Evolutionary conservation across 2,888 invertebrate genomes (phyloP).

Genomic region (Drosophila pseudotalamancana): DNA sequence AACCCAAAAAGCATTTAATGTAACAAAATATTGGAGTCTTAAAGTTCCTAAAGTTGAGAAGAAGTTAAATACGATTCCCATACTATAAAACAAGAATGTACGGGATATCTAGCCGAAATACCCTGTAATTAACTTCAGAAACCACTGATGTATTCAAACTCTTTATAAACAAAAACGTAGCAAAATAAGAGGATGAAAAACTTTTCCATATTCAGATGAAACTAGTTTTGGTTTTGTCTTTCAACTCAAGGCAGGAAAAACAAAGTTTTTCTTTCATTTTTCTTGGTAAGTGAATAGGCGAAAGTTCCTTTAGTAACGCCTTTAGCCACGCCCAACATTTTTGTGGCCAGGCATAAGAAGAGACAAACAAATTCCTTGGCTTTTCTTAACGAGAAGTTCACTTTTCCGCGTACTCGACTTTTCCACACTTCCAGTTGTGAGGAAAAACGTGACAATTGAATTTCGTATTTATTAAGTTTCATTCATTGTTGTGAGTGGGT

Average conservation of each 20-base stretch:
- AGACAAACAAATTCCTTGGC: conserved; percentile 1
- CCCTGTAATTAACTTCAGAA: too few species aligned
- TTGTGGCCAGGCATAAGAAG: not conserved
- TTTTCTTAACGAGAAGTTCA: not conserved
- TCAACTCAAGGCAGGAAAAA: not conserved
- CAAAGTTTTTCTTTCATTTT: not conserved
- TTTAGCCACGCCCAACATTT: not conserved
- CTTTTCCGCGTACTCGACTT: conserved; percentile 19
- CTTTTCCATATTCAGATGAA: not conserved
- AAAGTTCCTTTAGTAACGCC: conserved; percentile 4
- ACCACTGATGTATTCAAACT: not conserved
- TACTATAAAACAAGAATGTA: too few species aligned
- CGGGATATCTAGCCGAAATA: too few species aligned
- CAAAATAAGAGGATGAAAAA: not conserved
- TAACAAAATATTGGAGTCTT: not conserved
- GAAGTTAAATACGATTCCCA: too few species aligned
- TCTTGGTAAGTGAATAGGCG: conserved; percentile 36
- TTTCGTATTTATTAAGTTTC: conserved; percentile 47
- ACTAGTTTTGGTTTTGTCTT: conserved; percentile 2
- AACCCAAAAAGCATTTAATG: not conserved
- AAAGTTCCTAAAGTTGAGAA: not conserved
- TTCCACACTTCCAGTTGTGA: conserved; percentile 22
- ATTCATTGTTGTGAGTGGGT: conserved; percentile 28
- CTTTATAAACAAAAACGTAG: not conserved
- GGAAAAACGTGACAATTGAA: conserved; percentile 61